Percentiles rank a stretch among this genome's conserved stretches.
Conservation (phyloP, 2,797 vertebrate genomes). For the Lacerta viridis region DNA sequence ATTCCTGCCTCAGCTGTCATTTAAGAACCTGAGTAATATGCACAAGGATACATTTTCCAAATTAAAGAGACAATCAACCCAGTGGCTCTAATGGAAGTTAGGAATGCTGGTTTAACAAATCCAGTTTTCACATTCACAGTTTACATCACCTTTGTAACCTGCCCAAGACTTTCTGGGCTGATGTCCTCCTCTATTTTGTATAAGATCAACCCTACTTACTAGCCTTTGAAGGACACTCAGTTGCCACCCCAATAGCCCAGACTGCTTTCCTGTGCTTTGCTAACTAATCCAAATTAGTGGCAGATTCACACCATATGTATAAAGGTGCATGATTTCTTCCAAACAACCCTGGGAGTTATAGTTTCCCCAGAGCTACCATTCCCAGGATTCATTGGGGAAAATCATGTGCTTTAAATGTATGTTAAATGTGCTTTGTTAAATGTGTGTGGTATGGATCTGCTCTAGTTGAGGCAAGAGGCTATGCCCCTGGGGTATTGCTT, state of each 20-base stretch:
- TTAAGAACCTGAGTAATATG: background rate
- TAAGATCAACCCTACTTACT: background rate
- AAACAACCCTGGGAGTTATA: too few species aligned
- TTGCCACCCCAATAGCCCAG: background rate
- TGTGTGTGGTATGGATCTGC: too few species aligned
- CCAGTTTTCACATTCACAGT: background rate
- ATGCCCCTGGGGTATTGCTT: background rate
- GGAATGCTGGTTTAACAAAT: background rate
- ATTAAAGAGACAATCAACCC: background rate
- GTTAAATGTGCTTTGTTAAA: too few species aligned
- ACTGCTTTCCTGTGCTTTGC: background rate
- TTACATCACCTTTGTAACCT: too few species aligned
- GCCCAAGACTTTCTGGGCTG: background rate
- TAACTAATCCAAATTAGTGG: background rate
- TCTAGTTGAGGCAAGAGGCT: background rate
- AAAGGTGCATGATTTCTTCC: too few species aligned
- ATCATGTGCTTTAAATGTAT: too few species aligned
- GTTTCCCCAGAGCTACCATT: too few species aligned
- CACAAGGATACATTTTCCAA: background rate
- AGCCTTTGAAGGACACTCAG: background rate
- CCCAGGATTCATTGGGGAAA: too few species aligned
- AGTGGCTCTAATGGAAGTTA: slow-evolving; percentile 3
- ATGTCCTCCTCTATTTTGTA: background rate
- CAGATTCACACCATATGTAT: too few species aligned
- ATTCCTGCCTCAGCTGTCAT: background rate